Percentiles rank a stretch among this genome's conserved stretches.
These are phyloP conservation scores for Bettongia penicillata DNA, from an alignment of 2,113 vertebrate genomes.

Conservation along the genomic window DNA sequence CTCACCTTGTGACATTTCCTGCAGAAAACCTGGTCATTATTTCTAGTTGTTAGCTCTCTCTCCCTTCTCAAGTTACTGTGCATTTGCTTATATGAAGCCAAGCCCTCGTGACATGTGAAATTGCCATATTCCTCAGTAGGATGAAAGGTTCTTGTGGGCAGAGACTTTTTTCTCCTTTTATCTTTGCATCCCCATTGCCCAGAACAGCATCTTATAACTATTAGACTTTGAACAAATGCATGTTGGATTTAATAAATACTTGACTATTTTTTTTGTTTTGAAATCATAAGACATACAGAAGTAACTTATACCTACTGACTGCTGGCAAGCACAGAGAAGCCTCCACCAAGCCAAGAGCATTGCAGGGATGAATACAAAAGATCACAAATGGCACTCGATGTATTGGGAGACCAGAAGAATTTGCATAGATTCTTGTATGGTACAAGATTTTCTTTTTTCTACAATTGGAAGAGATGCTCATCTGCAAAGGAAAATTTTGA, in stretches of 20 bases:
- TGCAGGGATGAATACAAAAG: conserved; percentile 12
- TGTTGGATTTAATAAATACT: neutral
- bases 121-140: neutral
- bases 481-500: conserved; percentile 38
- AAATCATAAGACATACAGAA: conserved; percentile 13
- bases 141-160: neutral
- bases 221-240: neutral
- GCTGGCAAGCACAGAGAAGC: neutral
- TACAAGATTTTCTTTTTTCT: conserved; percentile 20
- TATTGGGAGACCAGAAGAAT: neutral
- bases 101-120: neutral
- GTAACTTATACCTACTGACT: conserved; percentile 20
- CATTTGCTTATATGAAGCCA: neutral
- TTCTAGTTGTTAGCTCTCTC: neutral
- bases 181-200: neutral
- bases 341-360: conserved; percentile 5
- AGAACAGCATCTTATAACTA: neutral
- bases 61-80: neutral
- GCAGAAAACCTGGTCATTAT: neutral
- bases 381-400: conserved; percentile 14
- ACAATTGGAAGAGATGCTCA: neutral
- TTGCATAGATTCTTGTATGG: conserved; percentile 45
- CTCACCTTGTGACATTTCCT: neutral
- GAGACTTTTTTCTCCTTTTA: neutral
- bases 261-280: conserved; percentile 35